Base-by-base conservation (phyloP, 2,888 invertebrate genomes). In the Aethes cnicana region DNA sequence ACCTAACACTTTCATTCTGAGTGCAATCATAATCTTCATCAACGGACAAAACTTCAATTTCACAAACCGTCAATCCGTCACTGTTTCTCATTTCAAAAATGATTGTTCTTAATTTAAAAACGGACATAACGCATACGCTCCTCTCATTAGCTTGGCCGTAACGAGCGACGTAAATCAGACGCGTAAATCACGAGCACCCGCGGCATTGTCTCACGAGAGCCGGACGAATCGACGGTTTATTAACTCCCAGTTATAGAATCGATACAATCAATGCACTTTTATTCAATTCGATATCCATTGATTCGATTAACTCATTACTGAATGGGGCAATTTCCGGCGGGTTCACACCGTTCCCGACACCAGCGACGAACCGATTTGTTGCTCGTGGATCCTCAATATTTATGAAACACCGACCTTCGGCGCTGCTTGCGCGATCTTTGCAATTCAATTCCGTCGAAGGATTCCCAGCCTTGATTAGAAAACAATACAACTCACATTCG, bases 91-190 rank as follows among this genome's bases (percentile, higher is more conserved):
- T 52, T 47, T 52, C 59, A 61, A 61, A 74, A 69, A 66, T 63
- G 65, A 65, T 68, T 68, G 72, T 74, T 75, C 74, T 81, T 82
- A 81, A 81, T 80, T 81, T 77, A 77, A 79, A 82, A 81, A 79
- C 74, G 75, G 70, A 52, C 42, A 53, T 42, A 50, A 50, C 47
- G 62, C 78, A 80, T 72, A 64, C 62, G 80, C 79, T 81, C 84
- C 82, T 72, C 85, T 86, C 86, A 85, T 84, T 85, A 85, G 74
- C 69, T 72, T 68, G 62, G 69, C 74, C 78, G 74, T 83, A 84
- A 85, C 84, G 81, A 67, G 69, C 77, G n/a, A n/a, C n/a, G 84
- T 84, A 84, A 86, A 85, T 86, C 85, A 84, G 75, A 68, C 76
- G 77, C 84, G 79, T 84, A 47, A 47, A 23, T 47, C 30, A 32